Conservation (phyloP, 2,113 vertebrate genomes). For the Eulacestoma nigropectus region DNA sequence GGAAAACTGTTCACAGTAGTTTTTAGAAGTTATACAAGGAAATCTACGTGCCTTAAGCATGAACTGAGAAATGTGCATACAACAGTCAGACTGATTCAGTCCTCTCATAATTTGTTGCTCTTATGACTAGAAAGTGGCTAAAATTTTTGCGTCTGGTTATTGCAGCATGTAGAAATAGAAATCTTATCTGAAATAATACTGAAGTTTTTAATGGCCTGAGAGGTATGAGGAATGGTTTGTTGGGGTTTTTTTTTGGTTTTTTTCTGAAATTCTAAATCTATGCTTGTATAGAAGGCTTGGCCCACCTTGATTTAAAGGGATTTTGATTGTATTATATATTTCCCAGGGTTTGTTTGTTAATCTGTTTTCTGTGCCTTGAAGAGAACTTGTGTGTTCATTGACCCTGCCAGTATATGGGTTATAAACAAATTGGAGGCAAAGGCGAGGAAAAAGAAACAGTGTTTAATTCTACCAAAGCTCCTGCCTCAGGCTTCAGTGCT, state of each 20-base stretch:
- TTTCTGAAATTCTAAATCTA: neutral
- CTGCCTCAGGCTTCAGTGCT: conserved; percentile 25
- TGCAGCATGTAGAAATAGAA: neutral
- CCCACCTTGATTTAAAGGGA: neutral
- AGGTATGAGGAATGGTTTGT: neutral
- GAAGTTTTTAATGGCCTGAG: neutral
- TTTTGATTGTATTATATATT: neutral
- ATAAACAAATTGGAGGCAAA: neutral
- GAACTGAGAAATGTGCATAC: neutral
- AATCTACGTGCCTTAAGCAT: neutral
- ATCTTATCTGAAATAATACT: neutral
- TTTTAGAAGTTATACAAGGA: neutral
- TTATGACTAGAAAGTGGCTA: neutral
- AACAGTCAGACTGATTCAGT: neutral
- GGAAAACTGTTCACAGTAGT: neutral
- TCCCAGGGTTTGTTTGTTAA: neutral
- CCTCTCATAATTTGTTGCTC: neutral
- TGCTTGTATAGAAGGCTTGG: neutral
- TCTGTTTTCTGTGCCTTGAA: neutral
- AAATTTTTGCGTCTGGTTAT: neutral
- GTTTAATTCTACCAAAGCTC: neutral
- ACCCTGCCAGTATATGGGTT: neutral
- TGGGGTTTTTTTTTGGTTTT: neutral
- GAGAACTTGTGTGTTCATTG: neutral
- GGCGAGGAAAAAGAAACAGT: conserved; percentile 8